Evolutionary conservation across 37 sponge, comb jelly and placozoan genomes (phyloP), one percentile per base, ranked within the genome.

Genomic region (Beroe ovata): DNA sequence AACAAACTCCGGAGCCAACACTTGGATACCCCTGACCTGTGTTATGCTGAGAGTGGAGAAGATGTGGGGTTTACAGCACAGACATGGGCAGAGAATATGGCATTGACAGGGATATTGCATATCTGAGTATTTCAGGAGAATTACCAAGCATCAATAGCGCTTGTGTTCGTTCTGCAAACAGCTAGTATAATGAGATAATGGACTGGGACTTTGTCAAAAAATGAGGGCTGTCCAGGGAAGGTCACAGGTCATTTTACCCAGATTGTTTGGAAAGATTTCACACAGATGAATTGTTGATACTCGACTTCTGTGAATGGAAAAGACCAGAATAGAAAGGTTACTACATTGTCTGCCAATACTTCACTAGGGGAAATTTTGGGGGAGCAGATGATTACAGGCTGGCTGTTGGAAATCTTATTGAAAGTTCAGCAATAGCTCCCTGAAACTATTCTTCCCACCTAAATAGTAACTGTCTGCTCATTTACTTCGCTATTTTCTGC

Each of bases 31-130:
- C 16, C 35, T 11, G 84, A 77, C 2, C 41, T 77, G 54, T 77
- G 84, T 20, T 77, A 77, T 39, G 84, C 54, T 20, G 84, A 41
- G 84, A 77, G 84, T 41, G 84, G 84, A n/a, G 84, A 77, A 1
- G 84, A 77, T 40, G 54, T 77, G 26, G 41, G 54, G 1, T 77
- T 42, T 26, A 77, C 38, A 23, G 39, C 84, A 14, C 84, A 77
- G n/a, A 6, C 23, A 1, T 77, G 84, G 84, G 84, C 84, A 22
- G 54, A 77, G 11, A n/a, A 21, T 23, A 77, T 77, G 84, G 84
- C 84, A 40, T 1, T 11, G 22, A 35, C 8, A 29, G 21, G 21
- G 54, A 77, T 54, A 11, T 77, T 29, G 84, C 84, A n/a, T 77
- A 77, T 36, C 2, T 1, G n/a, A 35, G 47, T 19, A 36, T 54